These are phyloP conservation scores for Spermophilus dauricus DNA, from an alignment of 2,113 vertebrate genomes.

Conservation along the genomic window DNA sequence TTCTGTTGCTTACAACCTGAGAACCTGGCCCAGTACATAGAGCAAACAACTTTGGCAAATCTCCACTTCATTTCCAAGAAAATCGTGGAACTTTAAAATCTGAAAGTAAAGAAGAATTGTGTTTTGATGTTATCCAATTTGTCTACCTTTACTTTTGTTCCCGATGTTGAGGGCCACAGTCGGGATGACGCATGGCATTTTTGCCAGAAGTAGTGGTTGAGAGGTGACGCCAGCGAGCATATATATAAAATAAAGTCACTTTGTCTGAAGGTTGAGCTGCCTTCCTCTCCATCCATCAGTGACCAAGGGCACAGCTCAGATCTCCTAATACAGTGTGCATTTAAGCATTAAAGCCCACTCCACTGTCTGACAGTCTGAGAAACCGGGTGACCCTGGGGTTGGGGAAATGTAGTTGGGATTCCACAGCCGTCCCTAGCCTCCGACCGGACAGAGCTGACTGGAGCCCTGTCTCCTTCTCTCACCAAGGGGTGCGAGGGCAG, in stretches of 20 bases:
- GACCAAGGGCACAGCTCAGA: neutral
- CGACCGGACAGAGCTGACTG: neutral
- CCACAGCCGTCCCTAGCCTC: neutral
- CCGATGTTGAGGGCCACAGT: too few species aligned
- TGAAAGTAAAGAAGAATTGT: too few species aligned
- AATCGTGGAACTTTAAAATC: too few species aligned
- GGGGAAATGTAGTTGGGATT: neutral
- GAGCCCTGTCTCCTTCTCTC: neutral
- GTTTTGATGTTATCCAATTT: too few species aligned
- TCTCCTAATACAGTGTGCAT: neutral
- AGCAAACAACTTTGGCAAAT: neutral
- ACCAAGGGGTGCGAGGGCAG: accelerated
- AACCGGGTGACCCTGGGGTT: neutral
- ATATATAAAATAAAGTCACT: too few species aligned
- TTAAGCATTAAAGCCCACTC: neutral
- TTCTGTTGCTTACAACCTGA: neutral
- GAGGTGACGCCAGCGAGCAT: too few species aligned
- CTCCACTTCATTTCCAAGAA: neutral
- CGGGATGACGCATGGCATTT: too few species aligned
- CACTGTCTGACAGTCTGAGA: neutral
- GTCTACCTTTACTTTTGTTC: too few species aligned
- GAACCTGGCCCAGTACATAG: too few species aligned
- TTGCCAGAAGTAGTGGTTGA: too few species aligned
- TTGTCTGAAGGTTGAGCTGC: neutral
- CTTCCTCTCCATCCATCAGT: neutral